Evolutionary conservation across 2,888 invertebrate genomes (phyloP).

Genomic region (Leptopterna dolabrata): DNA sequence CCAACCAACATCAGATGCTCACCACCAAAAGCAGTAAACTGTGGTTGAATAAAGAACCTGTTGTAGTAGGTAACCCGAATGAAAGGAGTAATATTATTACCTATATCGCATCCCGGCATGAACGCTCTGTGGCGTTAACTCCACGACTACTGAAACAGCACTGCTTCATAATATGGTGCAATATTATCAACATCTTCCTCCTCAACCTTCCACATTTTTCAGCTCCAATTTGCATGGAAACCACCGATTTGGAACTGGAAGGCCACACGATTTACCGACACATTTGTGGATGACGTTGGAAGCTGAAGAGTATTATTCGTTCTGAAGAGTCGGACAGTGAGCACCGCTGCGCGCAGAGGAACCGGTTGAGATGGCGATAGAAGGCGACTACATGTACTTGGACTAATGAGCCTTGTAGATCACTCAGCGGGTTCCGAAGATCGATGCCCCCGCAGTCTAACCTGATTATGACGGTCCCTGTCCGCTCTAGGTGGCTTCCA

Average conservation of each 20-base stretch:
- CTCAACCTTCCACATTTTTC: too few species aligned
- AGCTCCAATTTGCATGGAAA: too few species aligned
- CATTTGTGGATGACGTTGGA: not conserved
- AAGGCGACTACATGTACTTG: not conserved
- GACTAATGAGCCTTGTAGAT: conserved; percentile 37
- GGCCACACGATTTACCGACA: not conserved
- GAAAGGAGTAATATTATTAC: too few species aligned
- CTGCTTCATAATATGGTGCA: too few species aligned
- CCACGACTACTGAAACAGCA: too few species aligned
- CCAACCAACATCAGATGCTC: too few species aligned
- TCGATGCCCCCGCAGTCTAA: not conserved
- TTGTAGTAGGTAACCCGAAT: too few species aligned
- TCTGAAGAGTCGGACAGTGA: not conserved
- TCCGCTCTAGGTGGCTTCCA: conserved; percentile 18
- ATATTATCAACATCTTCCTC: too few species aligned
- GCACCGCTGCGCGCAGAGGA: not conserved
- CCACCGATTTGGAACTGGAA: not conserved
- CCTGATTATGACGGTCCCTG: conserved; percentile 11
- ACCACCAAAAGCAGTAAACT: too few species aligned
- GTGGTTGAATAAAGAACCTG: too few species aligned
- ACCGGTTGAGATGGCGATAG: conserved; percentile 1
- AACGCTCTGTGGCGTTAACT: too few species aligned
- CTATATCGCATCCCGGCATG: too few species aligned
- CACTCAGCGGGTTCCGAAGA: conserved; percentile 33
- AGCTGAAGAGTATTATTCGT: not conserved